A percentile compares a stretch with the other conserved stretches of the same genome.
phyloP scores from a whole-genome alignment of 1,140 invertebrate species.

The Aricia agestis region DNA sequence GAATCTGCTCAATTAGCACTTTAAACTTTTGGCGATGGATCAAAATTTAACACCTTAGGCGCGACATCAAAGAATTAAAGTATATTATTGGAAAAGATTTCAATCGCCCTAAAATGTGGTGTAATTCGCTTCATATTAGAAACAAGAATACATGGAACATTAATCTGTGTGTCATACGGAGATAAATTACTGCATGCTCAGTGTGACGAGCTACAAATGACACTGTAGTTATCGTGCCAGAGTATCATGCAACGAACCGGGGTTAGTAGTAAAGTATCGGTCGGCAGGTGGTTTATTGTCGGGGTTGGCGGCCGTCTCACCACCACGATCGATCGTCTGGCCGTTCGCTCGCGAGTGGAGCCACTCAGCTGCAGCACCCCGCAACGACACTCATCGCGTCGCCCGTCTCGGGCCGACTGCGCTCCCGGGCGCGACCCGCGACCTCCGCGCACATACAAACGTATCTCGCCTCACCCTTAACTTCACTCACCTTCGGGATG shows the following conservation, averaged over 20 bases:
- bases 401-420: constrained; percentile 31
- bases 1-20: constrained; percentile 2
- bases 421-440: constrained; percentile 29
- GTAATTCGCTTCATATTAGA: not conserved
- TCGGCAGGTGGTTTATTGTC: constrained; percentile 24
- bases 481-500: constrained; percentile 89
- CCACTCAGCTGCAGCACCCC: constrained; percentile 23
- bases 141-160: constrained; percentile 11
- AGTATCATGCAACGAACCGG: constrained; percentile 19
- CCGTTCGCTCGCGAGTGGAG: constrained; percentile 19
- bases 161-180: constrained; percentile 17
- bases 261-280: constrained; percentile 20
- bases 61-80: not conserved
- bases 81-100: not conserved
- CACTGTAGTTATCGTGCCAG: constrained; percentile 21
- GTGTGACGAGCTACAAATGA: constrained; percentile 17
- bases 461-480: constrained; percentile 18
- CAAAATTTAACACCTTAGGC: constrained; percentile 5
- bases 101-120: not conserved
- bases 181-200: constrained; percentile 17
- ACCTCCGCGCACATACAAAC: constrained; percentile 28
- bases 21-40: constrained; percentile 10
- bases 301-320: constrained; percentile 27
- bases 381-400: constrained; percentile 29
- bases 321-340: constrained; percentile 36